Evolutionary conservation across 2,113 vertebrate species (phyloP), one percentile per base, ranked within the genome.

Genomic region (Sterrhoptilus dennistouni): DNA sequence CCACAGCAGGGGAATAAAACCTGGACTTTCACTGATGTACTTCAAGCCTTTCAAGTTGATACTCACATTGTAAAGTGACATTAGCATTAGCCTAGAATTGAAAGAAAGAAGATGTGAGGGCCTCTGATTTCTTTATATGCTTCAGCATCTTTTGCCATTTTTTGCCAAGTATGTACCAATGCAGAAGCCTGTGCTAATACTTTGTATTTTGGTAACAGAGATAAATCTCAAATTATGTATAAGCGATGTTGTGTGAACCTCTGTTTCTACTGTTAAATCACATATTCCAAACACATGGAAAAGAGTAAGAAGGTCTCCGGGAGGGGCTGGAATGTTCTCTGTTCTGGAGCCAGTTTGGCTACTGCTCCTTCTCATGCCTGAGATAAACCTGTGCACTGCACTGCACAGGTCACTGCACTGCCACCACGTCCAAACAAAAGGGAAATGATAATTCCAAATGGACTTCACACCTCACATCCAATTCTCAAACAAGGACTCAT

Each of bases 61-160:
- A 94, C 99, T 99, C 90, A 99, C 97, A 4, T 99, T 99, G 91
- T 99, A 99, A 83, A 99, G 98, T 23, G 98, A 98, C 99, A 99
- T 99, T 85, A 99, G 97, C 98, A 99, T 99, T 94, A 99, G 90
- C 96, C 99, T 99, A 97, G 53, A 97, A 97, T 57, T n/a, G 33
- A 92, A 91, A 79, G 60, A 96, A 83, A 86, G 66, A 53, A 68
- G 25, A 45, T 27, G 12, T 47, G 8, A 91, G 9, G n/a, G 14
- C 42, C 63, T 77, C 61, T 29, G 33, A 70, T 50, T 84, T 61
- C 45, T 83, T 36, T 56, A 42, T 19, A 75, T 35, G 38, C 36
- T 74, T 92, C 60, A 54, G 40, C 31, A 95, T 47, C 23, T 79
- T 63, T 66, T 70, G 35, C 33, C 81, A 60, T 44, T 85, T 85